phyloP scores from a whole-genome alignment of 37 sponge, comb jelly and placozoan species.

The Chondrilla cf. caribensis region DNA sequence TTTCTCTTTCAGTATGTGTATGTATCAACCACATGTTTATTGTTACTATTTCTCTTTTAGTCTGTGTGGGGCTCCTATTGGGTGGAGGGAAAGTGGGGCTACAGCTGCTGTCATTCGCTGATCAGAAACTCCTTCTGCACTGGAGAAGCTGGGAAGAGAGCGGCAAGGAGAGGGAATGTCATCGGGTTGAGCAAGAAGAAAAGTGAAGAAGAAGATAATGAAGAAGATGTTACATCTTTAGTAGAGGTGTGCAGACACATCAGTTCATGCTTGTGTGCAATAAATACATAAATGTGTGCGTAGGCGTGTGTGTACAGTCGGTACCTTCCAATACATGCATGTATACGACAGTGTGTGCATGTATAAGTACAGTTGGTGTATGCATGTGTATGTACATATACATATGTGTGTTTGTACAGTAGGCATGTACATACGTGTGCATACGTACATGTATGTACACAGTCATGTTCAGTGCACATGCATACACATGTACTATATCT shows the following conservation, averaged over 20 bases:
- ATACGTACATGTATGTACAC: background rate
- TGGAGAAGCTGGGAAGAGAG: constrained; percentile 74
- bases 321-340: too few species aligned
- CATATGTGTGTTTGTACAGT: background rate
- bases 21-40: background rate
- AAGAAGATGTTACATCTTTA: background rate
- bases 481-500: background rate
- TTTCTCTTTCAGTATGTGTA: too few species aligned
- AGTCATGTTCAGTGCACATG: background rate
- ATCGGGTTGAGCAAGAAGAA: constrained; percentile 8
- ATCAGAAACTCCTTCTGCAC: constrained; percentile 92
- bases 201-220: constrained; percentile 11
- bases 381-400: too few species aligned
- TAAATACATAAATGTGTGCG: too few species aligned
- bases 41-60: constrained; percentile 27
- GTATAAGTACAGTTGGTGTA: too few species aligned
- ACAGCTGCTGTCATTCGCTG: constrained; percentile 89
- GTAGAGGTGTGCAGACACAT: too few species aligned
- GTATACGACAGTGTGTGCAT: too few species aligned
- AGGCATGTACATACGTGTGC: background rate
- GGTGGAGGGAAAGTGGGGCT: constrained; percentile 90
- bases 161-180: constrained; percentile 29
- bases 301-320: too few species aligned
- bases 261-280: too few species aligned
- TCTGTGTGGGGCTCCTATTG: constrained; percentile 98